phyloP scores from a whole-genome alignment of 2,888 invertebrate genomes.

The Dynastes hyllus region DNA sequence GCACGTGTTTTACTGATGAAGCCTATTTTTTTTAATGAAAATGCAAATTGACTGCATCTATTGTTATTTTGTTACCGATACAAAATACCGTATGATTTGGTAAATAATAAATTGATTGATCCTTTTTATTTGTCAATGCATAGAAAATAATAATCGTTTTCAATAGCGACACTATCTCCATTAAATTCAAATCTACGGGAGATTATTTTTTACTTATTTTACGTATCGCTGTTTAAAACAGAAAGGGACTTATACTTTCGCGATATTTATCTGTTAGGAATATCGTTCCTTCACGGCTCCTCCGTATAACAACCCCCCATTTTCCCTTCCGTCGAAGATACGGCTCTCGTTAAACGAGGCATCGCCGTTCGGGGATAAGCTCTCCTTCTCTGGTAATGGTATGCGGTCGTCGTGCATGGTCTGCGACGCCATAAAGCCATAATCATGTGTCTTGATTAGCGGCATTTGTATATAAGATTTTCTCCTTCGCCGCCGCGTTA shows the following conservation, averaged over 20 bases:
- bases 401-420: constrained; percentile 65
- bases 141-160: too few relatives aligned
- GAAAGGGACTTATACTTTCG: constrained; percentile 23
- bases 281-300: constrained; percentile 6
- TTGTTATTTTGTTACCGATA: too few relatives aligned
- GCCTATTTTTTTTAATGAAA: too few relatives aligned
- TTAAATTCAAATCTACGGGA: too few relatives aligned
- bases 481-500: constrained; percentile 63
- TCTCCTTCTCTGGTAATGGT: constrained; percentile 52
- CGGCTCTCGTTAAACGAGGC: constrained; percentile 25
- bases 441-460: constrained; percentile 73
- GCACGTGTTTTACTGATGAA: too few relatives aligned
- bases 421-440: constrained; percentile 66
- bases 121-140: too few relatives aligned
- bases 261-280: constrained; percentile 21
- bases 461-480: constrained; percentile 70
- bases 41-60: too few relatives aligned
- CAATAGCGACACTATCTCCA: not conserved
- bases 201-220: not conserved
- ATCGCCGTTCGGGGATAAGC: constrained; percentile 49
- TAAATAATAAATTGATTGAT: too few relatives aligned
- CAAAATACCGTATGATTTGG: too few relatives aligned
- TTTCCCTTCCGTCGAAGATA: constrained; percentile 32
- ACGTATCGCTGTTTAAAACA: constrained; percentile 23
- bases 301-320: constrained; percentile 14